Evolutionary conservation across 2,797 vertebrate genomes (phyloP), one percentile per base, ranked within the genome.

Genomic region (Scomberomorus guttatus): DNA sequence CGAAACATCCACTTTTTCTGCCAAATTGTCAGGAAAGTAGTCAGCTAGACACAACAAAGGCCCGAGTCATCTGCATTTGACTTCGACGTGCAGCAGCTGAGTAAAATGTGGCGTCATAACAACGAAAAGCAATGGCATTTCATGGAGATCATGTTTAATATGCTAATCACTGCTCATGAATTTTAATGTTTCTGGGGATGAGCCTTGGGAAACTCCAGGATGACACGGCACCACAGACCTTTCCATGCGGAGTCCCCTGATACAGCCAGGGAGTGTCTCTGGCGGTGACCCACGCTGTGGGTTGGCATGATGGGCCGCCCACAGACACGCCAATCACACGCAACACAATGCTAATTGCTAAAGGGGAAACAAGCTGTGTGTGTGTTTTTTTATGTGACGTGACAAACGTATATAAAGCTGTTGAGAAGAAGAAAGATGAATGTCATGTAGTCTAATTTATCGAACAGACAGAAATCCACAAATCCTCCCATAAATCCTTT

Each of bases 171-270:
- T 9, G 46, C 66, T 77, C 56, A 71, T 82, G 59, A 70, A 74
- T 87, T 56, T 83, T 77, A 69, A 75, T 78, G 46, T 7, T 34
- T 10, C 57, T 11, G 4, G 37, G 66, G 64, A 54, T 20, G 64
- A 73, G 44, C 67, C 65, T 63, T 63, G 60, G 73, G 63, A 59
- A 75, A 63, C 39, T 27, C 57, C n/a, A 37, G 1, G 9, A 65
- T 37, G 48, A 61, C 29, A 29, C 27, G 27, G 27, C 72, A 25
- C 27, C 2, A 13, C 0, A 42, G 32, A 79, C 15, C 25, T 75
- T 0, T 59, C 51, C 57, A n/a, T 13, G 25, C 29, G 14, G 50
- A 61, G 22, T 67, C 72, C 58, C 50, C 63, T 4, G 29, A 73
- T 59, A 50, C 11, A 55, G 46, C 1, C 29, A 6, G 4, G 29